Evolutionary conservation across 2,888 invertebrate genomes (phyloP), one percentile per base, ranked within the genome.

Genomic region (Aromia moschata): DNA sequence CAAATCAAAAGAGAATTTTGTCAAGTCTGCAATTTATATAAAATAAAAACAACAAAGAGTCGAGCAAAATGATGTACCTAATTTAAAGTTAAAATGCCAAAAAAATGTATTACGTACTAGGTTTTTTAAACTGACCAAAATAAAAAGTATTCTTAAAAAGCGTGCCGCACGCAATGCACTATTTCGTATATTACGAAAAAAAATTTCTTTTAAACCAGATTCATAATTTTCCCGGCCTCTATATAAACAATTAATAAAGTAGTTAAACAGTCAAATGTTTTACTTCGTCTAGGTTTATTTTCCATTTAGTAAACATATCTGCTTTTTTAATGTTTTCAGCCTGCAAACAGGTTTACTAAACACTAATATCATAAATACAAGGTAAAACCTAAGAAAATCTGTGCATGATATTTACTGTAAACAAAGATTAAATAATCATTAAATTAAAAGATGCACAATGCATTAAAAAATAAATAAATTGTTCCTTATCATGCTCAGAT

Each of bases 401-500:
- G 70, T 56, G 72, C 72, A 72, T 72, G 69, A 70, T 59, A 61
- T 55, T 67, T 58, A 61, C 62, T 64, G 53, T 60, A 59, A 58
- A 52, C 58, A 61, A 45, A 58, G 55, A 60, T 57, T 62, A 52
- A 58, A 56, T 61, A 51, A 63, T 61, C 36, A 57, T 43, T 51
- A 31, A 56, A 55, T 54, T 57, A 65, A 49, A 45, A 56, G 47
- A 31, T 56, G 18, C 49, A 49, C 43, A 53, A 46, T 45, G 30
- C 38, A 31, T 51, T 20, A 53, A 57, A 62, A 54, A 62, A 62
- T 64, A 58, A 36, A 55, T 44, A 45, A 49, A 33, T 60, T 54
- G 51, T 53, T 58, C 37, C 45, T 40, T 49, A 70, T 72, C 74
- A 73, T 74, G 75, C 75, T 62, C 76, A 75, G 74, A 74, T 74